These are phyloP conservation scores for Terrapene triunguis DNA, from an alignment of 2,113 vertebrate genomes.

Conservation along the genomic window DNA sequence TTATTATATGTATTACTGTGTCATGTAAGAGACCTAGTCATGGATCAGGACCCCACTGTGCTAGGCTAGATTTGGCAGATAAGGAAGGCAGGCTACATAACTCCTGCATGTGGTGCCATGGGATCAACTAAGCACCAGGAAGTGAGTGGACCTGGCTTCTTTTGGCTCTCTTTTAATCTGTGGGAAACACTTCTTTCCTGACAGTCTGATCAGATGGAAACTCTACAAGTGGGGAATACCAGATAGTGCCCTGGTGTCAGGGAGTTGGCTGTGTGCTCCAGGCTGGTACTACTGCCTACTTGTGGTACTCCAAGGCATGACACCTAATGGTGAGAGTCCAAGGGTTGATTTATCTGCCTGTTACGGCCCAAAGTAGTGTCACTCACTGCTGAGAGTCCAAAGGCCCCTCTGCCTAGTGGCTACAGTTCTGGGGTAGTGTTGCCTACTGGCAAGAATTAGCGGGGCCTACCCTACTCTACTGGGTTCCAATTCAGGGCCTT, in stretches of 20 bases:
- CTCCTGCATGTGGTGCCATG: background rate
- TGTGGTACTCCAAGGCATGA: background rate
- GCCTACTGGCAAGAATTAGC: too few relatives aligned
- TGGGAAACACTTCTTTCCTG: background rate
- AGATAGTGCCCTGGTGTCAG: background rate
- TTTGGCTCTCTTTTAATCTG: background rate
- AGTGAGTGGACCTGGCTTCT: fast-evolving
- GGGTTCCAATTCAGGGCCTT: background rate
- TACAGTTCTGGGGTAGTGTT: background rate
- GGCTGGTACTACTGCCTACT: background rate
- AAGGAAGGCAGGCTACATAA: background rate
- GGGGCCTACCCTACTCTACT: background rate
- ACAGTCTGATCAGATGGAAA: background rate
- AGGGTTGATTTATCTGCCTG: background rate
- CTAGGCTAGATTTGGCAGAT: background rate
- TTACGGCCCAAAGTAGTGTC: background rate
- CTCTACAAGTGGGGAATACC: background rate
- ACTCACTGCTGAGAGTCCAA: background rate
- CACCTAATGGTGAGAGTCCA: background rate
- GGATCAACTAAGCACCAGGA: background rate
- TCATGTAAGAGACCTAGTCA: background rate
- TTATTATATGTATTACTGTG: background rate
- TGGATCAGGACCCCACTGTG: background rate
- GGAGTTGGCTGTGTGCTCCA: background rate
- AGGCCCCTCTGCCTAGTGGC: background rate